Conservation (phyloP, 1,140 invertebrate genomes). For the Ephestia elutella region DNA sequence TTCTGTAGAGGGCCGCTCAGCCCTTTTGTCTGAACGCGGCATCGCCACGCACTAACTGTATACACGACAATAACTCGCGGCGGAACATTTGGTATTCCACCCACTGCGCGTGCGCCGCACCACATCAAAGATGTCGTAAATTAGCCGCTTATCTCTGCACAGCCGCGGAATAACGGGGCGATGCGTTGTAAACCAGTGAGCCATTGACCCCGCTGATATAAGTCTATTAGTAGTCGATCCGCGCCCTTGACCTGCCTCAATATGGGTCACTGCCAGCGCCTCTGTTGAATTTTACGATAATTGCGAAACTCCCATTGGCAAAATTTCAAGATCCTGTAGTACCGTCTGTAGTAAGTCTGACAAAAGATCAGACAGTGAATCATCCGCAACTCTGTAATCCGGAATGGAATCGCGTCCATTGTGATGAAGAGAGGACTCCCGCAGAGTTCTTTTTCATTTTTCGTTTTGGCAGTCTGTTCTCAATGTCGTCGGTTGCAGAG, state of each 20-base stretch:
- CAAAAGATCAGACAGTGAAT: slow-evolving; percentile 42
- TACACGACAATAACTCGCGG: slow-evolving; percentile 15
- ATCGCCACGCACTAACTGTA: slow-evolving; percentile 18
- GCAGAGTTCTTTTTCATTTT: slow-evolving; percentile 30
- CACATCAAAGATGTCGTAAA: slow-evolving; percentile 31
- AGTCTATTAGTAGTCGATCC: slow-evolving; percentile 39
- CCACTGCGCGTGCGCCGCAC: slow-evolving; percentile 19
- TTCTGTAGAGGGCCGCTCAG: slow-evolving; percentile 1
- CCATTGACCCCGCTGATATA: slow-evolving; percentile 16
- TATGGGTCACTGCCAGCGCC: slow-evolving; percentile 58
- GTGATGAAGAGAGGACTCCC: slow-evolving; percentile 30
- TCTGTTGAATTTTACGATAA: slow-evolving; percentile 63
- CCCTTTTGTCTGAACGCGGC: slow-evolving; percentile 8
- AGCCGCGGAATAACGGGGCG: slow-evolving; percentile 23
- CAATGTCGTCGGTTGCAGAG: slow-evolving; percentile 22
- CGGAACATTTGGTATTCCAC: slow-evolving; percentile 31
- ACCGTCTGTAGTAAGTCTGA: slow-evolving; percentile 69
- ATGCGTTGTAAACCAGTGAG: slow-evolving; percentile 11
- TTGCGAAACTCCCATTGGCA: slow-evolving; percentile 64
- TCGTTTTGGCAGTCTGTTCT: slow-evolving; percentile 16
- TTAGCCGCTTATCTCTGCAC: slow-evolving; percentile 27
- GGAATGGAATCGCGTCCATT: slow-evolving; percentile 31
- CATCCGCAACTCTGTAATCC: slow-evolving; percentile 23
- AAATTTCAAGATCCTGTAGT: slow-evolving; percentile 61
- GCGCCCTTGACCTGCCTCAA: slow-evolving; percentile 57